Evolutionary conservation across 2,888 invertebrate species (phyloP), one percentile per base, ranked within the genome.

Genomic region (Sinodicranocentrus sp.): DNA sequence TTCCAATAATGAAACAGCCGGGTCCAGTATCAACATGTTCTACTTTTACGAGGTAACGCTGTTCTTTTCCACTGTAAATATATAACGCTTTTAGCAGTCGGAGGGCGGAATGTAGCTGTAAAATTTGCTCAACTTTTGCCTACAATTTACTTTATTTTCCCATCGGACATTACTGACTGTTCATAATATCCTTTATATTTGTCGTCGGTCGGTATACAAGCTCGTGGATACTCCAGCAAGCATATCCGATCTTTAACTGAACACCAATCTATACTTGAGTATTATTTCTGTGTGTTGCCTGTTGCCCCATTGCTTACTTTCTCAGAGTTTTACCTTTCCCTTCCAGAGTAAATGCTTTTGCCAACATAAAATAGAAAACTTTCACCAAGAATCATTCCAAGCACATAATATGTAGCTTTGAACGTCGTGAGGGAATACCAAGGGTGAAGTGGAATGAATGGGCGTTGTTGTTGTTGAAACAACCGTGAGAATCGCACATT

Each of bases 1-100:
- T 61, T 28, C 52, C 71, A 65, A 39, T 72, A 79, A 73, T 52
- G 68, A 33, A 63, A 84, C 84, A 8, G 63, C 26, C 19, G 57
- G 28, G 68, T 26, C 26, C 57, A 70, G 73, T 19, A 83, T 83
- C 80, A 80, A 85, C 84, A 75, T 67, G 65, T 85, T 85, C 83
- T 80, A 85, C 77, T 85, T 79, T 83, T 85, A 79, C 77, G 85
- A 85, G 84, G 85, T 85, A 76, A 82, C 68, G 48, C 65, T 39
- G 67, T 71, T 48, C 61, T 79, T 79, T 71, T 21, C 61, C 25
- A 61, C 71, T 17, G 8, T 52, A 17, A 44, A 39, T 44, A 44
- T 44, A 52, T 52, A 3, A 3, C 19, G 17, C 19, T 17, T 52
- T 2, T 17, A n/a, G 17, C 21, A 8, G 2, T 43, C 15, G 10